Evolutionary conservation across 2,113 vertebrate genomes (phyloP).

Genomic region (Podarcis raffonei): DNA sequence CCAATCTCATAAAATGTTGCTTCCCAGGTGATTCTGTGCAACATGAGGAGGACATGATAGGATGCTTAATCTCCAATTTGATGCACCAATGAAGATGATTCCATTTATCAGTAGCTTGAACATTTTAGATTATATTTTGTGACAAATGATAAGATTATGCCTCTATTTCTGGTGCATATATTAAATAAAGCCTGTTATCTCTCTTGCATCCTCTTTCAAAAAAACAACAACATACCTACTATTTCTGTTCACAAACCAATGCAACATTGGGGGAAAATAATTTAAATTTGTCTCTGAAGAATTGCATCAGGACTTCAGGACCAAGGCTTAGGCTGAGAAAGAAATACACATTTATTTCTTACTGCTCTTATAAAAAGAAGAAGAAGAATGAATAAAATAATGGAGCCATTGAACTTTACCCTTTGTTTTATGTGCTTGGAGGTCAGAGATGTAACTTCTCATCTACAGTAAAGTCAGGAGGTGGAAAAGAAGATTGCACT

Average conservation of each 20-base stretch:
- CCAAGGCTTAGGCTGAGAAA: neutral
- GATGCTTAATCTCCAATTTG: slow-evolving; percentile 72
- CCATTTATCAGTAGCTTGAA: slow-evolving; percentile 63
- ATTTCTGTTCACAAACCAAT: slow-evolving; percentile 16
- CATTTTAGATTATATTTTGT: slow-evolving; percentile 66
- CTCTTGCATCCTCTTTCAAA: neutral
- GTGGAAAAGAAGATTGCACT: neutral
- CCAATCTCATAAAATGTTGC: slow-evolving; percentile 72
- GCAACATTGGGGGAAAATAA: neutral
- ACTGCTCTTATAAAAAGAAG: neutral
- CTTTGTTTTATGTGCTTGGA: fast-evolving
- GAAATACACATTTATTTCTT: neutral
- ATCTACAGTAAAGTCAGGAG: neutral
- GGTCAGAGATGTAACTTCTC: neutral
- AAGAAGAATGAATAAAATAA: neutral
- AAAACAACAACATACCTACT: neutral
- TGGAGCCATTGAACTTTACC: fast-evolving
- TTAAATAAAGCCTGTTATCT: slow-evolving; percentile 61
- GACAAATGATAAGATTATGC: slow-evolving; percentile 64
- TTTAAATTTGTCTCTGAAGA: slow-evolving; percentile 40
- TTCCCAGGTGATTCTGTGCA: slow-evolving; percentile 71
- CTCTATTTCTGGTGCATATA: slow-evolving; percentile 53
- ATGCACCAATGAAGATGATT: slow-evolving; percentile 53
- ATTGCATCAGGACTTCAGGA: slow-evolving; percentile 40
- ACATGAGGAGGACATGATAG: slow-evolving; percentile 42